Evolutionary conservation across 2,113 vertebrate species (phyloP).

Genomic region (Pteronura brasiliensis): DNA sequence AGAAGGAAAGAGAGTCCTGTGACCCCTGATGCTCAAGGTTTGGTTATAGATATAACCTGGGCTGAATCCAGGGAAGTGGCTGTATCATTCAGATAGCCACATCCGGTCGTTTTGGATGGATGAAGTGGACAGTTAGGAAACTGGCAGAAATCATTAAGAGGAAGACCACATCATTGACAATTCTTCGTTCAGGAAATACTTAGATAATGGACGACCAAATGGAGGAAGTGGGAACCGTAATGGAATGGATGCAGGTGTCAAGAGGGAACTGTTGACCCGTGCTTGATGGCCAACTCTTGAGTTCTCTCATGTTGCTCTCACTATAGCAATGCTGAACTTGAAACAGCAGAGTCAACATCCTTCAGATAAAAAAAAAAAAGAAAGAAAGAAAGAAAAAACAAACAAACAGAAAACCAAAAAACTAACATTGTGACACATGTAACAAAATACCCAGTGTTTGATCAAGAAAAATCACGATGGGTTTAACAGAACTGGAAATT

Average conservation of each 20-base stretch:
- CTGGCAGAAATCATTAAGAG: not conserved
- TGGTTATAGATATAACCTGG: not conserved
- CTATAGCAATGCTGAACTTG: not conserved
- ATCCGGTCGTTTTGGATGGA: not conserved
- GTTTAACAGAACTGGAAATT: not conserved
- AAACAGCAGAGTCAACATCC: accelerated
- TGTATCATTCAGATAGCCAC: not conserved
- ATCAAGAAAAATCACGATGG: not conserved
- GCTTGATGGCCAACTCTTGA: not conserved
- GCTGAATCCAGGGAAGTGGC: not conserved
- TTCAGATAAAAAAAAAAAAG: not conserved
- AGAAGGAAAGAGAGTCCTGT: not conserved
- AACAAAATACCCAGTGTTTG: not conserved
- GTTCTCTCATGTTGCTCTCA: not conserved
- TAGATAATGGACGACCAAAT: accelerated
- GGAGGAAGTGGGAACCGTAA: accelerated
- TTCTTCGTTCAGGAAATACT: not conserved
- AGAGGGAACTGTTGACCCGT: accelerated
- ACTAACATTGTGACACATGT: not conserved
- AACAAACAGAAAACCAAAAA: not conserved
- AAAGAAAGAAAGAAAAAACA: not conserved
- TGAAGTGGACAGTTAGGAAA: not conserved
- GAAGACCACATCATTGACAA: not conserved
- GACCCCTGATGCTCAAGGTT: not conserved
- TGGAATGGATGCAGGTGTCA: accelerated